Evolutionary conservation across 2,888 invertebrate species (phyloP), one percentile per base, ranked within the genome.

Genomic region (Allacma fusca): DNA sequence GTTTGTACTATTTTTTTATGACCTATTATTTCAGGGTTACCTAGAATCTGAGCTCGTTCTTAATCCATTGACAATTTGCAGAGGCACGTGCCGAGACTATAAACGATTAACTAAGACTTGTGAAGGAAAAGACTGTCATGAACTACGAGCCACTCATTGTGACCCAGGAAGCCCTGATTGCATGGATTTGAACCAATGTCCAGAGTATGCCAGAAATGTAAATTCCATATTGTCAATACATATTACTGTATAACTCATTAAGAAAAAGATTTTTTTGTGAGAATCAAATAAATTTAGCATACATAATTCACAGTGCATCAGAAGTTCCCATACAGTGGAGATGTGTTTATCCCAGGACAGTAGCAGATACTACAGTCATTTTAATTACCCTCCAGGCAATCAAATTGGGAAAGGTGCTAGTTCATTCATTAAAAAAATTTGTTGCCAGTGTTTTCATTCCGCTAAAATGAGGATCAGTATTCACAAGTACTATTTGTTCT

Each of bases 1-100:
- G n/a, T n/a, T n/a, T n/a, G n/a, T n/a, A n/a, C n/a, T n/a, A n/a
- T n/a, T n/a, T n/a, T n/a, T n/a, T n/a, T n/a, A n/a, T n/a, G n/a
- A n/a, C n/a, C n/a, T n/a, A n/a, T n/a, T n/a, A n/a, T 26, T 59
- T 19, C 40, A 78, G 79, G 79, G 79, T 2, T 76, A 76, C 62
- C 28, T 79, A 23, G 79, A 79, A 34, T 73, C 76, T 0, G 79
- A 79, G 28, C 40, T 73, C 5, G 74, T 76, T 9, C 44, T 79
- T 7, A 73, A 72, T 67, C 76, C 73, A 21, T 5, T n/a, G 5
- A 26, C 24, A 16, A 26, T 26, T 2, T 79, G 79, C 40, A 64
- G 29, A 19, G 76, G 69, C 19, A 79, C 79, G 1, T 79, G 79
- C 40, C 24, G 24, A 29, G 76, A 73, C 44, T 79, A 73, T 64